Conservation (phyloP, 2,888 invertebrate genomes). For the Teleiodes luculella region DNA sequence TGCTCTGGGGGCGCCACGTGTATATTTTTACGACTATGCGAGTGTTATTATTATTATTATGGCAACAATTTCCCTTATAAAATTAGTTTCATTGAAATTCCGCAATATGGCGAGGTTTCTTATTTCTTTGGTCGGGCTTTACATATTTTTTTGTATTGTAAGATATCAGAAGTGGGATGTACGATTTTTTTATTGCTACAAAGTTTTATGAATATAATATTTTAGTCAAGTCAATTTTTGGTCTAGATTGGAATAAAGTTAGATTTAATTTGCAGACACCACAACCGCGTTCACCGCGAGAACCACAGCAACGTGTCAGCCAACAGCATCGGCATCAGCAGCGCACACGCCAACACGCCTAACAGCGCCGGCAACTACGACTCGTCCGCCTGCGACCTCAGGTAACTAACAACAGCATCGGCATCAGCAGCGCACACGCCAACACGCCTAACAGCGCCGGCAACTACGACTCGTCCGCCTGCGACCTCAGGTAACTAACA, state of each 20-base stretch:
- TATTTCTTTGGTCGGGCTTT: too few relatives aligned
- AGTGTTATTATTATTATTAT: too few relatives aligned
- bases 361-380: conserved; percentile 56
- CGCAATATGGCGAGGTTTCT: too few relatives aligned
- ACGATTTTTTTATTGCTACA: too few relatives aligned
- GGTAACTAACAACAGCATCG: not conserved
- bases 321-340: conserved; percentile 57
- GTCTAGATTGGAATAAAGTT: too few relatives aligned
- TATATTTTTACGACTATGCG: too few relatives aligned
- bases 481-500: not conserved
- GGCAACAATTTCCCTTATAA: too few relatives aligned
- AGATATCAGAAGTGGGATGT: not conserved
- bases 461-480: conserved; percentile 29
- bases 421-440: not conserved
- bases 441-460: conserved; percentile 59
- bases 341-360: conserved; percentile 42
- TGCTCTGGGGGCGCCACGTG: too few relatives aligned
- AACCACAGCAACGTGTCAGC: conserved; percentile 77
- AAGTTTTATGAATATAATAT: too few relatives aligned
- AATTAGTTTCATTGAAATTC: too few relatives aligned
- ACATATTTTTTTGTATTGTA: not conserved
- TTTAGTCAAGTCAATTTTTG: too few relatives aligned
- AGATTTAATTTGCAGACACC: conserved; percentile 82
- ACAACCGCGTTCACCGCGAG: conserved; percentile 85
- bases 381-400: conserved; percentile 5